A percentile compares a stretch with the other conserved stretches of the same genome.
phyloP scores from a whole-genome alignment of 2,888 invertebrate species.

The Cephus spinipes region DNA sequence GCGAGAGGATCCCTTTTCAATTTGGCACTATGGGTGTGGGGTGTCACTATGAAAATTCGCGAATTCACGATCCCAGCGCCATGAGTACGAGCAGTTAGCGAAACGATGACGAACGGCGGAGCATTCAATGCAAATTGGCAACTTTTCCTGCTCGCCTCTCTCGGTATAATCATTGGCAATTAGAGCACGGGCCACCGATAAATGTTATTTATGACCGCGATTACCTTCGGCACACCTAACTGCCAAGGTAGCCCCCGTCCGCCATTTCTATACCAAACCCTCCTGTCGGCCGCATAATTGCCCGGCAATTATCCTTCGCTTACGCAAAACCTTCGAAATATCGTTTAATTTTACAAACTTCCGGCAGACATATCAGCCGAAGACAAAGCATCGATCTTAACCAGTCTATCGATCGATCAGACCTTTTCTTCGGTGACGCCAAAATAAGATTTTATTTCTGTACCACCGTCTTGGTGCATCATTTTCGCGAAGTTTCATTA shows the following conservation, averaged over 20 bases:
- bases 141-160: slow-evolving; percentile 43
- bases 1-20: not conserved
- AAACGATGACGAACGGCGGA: slow-evolving; percentile 33
- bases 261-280: slow-evolving; percentile 21
- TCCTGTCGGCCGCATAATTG: slow-evolving; percentile 43
- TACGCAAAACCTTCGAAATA: slow-evolving; percentile 39
- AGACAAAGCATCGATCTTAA: not conserved
- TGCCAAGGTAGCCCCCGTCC: slow-evolving; percentile 32
- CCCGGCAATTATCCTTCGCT: slow-evolving; percentile 46
- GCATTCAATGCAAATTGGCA: slow-evolving; percentile 55
- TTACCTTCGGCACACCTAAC: slow-evolving; percentile 58
- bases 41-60: not conserved
- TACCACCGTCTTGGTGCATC: not conserved
- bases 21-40: not conserved
- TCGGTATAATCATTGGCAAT: slow-evolving; percentile 60
- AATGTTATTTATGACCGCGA: slow-evolving; percentile 61
- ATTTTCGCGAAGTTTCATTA: not conserved
- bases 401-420: not conserved
- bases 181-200: slow-evolving; percentile 52
- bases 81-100: not conserved
- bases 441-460: not conserved
- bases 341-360: slow-evolving; percentile 7
- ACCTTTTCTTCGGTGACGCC: not conserved
- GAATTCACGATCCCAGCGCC: not conserved
- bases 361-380: not conserved